Conservation (phyloP, 2,113 vertebrate genomes). For the Nothoprocta perdicaria region DNA sequence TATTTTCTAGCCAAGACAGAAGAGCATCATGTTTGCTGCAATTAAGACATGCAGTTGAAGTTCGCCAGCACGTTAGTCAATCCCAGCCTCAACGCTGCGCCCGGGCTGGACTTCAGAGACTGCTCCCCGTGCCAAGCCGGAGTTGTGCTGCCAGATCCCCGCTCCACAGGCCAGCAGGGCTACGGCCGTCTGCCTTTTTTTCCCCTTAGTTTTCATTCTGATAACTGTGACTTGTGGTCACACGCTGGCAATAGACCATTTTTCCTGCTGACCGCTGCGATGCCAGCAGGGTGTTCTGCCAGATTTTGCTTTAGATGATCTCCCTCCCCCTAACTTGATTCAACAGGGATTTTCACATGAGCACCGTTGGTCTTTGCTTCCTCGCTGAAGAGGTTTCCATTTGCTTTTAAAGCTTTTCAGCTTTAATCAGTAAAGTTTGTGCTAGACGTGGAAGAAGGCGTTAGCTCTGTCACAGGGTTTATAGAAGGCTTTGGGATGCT, state of each 20-base stretch:
- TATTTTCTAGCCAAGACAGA: constrained; percentile 4
- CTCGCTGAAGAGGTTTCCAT: neutral
- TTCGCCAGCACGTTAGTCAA: neutral
- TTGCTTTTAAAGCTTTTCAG: neutral
- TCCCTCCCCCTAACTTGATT: neutral
- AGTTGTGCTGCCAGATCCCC: neutral
- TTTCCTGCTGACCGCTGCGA: neutral
- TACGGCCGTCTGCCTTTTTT: neutral
- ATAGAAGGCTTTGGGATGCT: neutral
- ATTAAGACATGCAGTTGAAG: neutral
- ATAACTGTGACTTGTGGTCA: neutral
- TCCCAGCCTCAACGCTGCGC: no score
- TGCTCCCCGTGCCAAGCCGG: neutral
- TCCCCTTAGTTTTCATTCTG: neutral
- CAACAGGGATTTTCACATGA: neutral
- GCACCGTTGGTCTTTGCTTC: neutral
- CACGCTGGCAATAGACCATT: neutral
- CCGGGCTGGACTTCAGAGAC: neutral
- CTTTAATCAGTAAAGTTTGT: neutral
- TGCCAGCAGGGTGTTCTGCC: neutral
- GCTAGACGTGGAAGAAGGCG: neutral
- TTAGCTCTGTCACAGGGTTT: neutral
- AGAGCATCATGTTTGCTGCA: neutral
- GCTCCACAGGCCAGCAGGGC: neutral
- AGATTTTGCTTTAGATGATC: neutral